Percentiles rank a stretch among this genome's conserved stretches.
phyloP scores from a whole-genome alignment of 92 coral and sea anemone genomes.

The Phymanthus crucifer region DNA sequence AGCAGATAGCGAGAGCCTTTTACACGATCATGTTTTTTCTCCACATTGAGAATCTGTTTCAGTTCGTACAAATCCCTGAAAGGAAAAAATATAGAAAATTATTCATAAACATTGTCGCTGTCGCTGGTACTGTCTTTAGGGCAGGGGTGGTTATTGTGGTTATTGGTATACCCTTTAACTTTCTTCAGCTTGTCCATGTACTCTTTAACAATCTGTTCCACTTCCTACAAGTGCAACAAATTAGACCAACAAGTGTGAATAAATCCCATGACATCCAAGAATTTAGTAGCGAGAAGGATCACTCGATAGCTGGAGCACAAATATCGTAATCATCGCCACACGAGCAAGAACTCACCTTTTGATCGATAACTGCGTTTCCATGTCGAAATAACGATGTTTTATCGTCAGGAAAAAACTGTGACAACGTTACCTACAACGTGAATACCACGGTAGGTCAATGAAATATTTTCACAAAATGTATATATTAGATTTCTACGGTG shows the following conservation, averaged over 20 bases:
- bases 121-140: not conserved
- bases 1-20: conserved; percentile 33
- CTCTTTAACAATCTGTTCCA: conserved; percentile 14
- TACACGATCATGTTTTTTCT: conserved; percentile 19
- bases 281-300: too few species aligned
- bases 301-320: too few species aligned
- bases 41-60: conserved; percentile 18
- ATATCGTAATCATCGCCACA: not conserved
- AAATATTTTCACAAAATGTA: not conserved
- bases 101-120: too few species aligned
- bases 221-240: too few species aligned
- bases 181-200: conserved; percentile 19
- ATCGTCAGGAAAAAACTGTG: conserved; percentile 26
- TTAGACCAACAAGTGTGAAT: too few species aligned
- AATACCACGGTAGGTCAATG: not conserved
- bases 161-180: conserved; percentile 21
- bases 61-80: conserved; percentile 17
- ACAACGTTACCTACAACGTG: not conserved
- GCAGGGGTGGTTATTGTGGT: too few species aligned
- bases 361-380: conserved; percentile 11
- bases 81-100: too few species aligned
- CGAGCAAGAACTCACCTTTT: conserved; percentile 12
- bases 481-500: not conserved
- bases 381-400: conserved; percentile 7
- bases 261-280: too few species aligned